phyloP scores from a whole-genome alignment of 1,140 invertebrate species.

The Hermetia illucens region DNA sequence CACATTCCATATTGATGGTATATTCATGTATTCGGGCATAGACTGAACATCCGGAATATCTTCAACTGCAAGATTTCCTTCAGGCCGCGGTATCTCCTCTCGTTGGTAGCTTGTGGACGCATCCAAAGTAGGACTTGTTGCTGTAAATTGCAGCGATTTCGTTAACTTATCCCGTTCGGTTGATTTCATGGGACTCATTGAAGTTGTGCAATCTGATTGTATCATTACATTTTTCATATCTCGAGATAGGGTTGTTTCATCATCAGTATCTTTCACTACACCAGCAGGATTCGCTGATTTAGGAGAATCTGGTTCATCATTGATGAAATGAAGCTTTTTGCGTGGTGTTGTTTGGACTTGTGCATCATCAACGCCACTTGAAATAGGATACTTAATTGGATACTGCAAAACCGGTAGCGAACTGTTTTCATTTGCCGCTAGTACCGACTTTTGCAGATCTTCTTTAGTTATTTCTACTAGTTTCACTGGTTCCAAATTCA shows the following conservation, averaged over 20 bases:
- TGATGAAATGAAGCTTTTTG: slow-evolving; percentile 7
- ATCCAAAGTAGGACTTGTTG: background rate
- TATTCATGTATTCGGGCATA: background rate
- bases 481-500: slow-evolving; percentile 17
- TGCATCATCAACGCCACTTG: slow-evolving; percentile 11
- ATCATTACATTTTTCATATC: too few species aligned
- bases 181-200: background rate
- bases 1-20: slow-evolving; percentile 3
- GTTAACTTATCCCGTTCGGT: background rate
- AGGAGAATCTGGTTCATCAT: too few species aligned
- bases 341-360: slow-evolving; percentile 13
- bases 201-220: too few species aligned
- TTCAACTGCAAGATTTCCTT: too few species aligned
- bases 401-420: background rate
- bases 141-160: background rate
- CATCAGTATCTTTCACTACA: too few species aligned
- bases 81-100: background rate
- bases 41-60: background rate
- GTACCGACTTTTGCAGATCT: slow-evolving; percentile 11
- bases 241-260: too few species aligned
- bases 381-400: background rate
- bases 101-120: background rate
- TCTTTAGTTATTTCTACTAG: slow-evolving; percentile 9
- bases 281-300: too few species aligned
- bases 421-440: background rate